Conservation (phyloP, 2,113 vertebrate species). For the Copsychus sechellarum region DNA sequence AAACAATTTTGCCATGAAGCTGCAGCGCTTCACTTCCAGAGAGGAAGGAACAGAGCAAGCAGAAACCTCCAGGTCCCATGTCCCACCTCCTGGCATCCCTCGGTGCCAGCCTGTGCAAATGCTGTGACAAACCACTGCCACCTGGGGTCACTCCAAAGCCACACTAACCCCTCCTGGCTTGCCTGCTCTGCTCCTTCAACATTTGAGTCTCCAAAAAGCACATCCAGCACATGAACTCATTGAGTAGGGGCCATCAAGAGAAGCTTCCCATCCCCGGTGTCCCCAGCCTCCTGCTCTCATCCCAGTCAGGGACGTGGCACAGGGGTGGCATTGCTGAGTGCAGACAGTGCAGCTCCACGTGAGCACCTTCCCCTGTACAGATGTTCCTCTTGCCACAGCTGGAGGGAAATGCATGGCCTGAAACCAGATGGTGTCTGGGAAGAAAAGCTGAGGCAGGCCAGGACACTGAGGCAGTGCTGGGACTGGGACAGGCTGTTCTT, state of each 20-base stretch:
- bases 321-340: not conserved
- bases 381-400: not conserved
- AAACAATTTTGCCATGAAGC: not conserved
- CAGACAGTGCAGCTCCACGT: not conserved
- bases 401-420: fast-evolving
- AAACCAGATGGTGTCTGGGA: not conserved
- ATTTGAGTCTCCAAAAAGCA: not conserved
- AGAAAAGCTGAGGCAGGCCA: not conserved
- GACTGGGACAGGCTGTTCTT: not conserved
- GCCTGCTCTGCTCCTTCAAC: not conserved
- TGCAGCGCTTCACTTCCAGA: not conserved
- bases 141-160: constrained; percentile 39
- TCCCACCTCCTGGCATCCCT: not conserved
- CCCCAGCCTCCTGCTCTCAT: not conserved
- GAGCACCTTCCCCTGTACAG: not conserved
- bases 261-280: not conserved
- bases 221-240: not conserved
- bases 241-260: not conserved
- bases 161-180: not conserved
- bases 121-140: constrained; percentile 20
- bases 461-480: not conserved
- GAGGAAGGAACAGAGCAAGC: not conserved
- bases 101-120: not conserved
- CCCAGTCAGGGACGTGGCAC: not conserved
- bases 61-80: fast-evolving